These are phyloP conservation scores for Proteles cristata DNA, from an alignment of 2,113 vertebrate species.

Conservation along the genomic window DNA sequence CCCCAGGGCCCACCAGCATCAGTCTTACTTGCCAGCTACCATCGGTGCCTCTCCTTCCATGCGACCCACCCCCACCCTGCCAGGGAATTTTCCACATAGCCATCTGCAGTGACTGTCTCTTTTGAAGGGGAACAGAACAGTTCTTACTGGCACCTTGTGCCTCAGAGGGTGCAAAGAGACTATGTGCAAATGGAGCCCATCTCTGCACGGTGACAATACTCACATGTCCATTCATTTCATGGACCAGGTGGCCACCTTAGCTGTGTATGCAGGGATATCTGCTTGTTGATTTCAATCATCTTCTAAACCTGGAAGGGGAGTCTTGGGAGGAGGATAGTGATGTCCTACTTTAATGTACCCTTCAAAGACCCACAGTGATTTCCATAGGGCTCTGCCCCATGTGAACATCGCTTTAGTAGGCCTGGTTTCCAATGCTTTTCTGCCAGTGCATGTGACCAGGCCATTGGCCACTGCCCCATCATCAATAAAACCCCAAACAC, in stretches of 20 bases:
- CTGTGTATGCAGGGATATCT: neutral
- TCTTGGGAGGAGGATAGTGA: neutral
- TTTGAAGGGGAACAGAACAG: neutral
- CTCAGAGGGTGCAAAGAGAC: neutral
- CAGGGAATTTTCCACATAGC: neutral
- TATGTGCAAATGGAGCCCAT: neutral
- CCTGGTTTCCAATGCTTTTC: neutral
- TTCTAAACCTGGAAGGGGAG: neutral
- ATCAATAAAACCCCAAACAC: neutral
- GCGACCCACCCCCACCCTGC: too few relatives aligned
- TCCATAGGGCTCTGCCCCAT: neutral
- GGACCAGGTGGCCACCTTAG: neutral
- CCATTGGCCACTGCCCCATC: accelerated
- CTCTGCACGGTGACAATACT: neutral
- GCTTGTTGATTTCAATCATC: neutral
- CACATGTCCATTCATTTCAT: neutral
- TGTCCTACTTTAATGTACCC: neutral
- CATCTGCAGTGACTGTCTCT: neutral
- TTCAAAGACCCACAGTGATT: neutral
- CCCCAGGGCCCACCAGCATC: neutral
- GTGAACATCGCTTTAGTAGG: neutral
- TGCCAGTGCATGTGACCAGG: neutral
- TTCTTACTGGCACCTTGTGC: neutral
- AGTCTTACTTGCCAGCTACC: neutral
- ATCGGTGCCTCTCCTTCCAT: too few relatives aligned